Conservation (phyloP, 2,888 invertebrate genomes). For the Epiblema foenella region DNA sequence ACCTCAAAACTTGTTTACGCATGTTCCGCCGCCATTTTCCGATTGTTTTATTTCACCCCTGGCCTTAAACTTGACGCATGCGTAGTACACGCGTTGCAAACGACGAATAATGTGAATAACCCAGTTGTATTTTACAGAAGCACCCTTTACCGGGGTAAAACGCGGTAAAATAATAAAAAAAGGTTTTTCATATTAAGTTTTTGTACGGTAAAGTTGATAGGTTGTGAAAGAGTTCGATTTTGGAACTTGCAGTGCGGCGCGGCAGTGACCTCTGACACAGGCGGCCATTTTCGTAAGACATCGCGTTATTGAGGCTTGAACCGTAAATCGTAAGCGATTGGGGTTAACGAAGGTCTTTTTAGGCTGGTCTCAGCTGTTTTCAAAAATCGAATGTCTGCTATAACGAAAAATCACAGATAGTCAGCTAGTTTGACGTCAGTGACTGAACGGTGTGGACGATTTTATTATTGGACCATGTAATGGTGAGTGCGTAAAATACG, state of each 20-base stretch:
- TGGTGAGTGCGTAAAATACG: conserved; percentile 71
- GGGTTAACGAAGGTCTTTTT: conserved; percentile 53
- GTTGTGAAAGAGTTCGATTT: conserved; percentile 39
- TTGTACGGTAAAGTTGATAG: neutral
- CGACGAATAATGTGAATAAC: conserved; percentile 61
- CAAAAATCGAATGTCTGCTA: conserved; percentile 72
- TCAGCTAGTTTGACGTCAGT: conserved; percentile 76
- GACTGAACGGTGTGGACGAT: conserved; percentile 65
- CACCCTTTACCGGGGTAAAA: neutral
- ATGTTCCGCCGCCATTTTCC: conserved; percentile 44
- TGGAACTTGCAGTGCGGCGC: conserved; percentile 35
- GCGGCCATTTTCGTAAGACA: conserved; percentile 34
- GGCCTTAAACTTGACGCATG: conserved; percentile 73
- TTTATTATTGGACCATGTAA: conserved; percentile 68
- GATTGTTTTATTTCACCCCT: conserved; percentile 63
- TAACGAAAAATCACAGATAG: conserved; percentile 53
- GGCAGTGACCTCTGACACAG: conserved; percentile 44
- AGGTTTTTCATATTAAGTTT: conserved; percentile 3
- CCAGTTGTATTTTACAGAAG: conserved; percentile 16
- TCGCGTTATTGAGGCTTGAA: conserved; percentile 20
- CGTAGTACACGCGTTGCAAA: conserved; percentile 53
- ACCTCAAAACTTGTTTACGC: conserved; percentile 29
- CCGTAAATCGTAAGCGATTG: conserved; percentile 13
- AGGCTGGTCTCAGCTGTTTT: conserved; percentile 74
- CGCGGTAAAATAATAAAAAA: neutral